phyloP scores from a whole-genome alignment of 2,797 vertebrate genomes.

The Urocyon cinereoargenteus region DNA sequence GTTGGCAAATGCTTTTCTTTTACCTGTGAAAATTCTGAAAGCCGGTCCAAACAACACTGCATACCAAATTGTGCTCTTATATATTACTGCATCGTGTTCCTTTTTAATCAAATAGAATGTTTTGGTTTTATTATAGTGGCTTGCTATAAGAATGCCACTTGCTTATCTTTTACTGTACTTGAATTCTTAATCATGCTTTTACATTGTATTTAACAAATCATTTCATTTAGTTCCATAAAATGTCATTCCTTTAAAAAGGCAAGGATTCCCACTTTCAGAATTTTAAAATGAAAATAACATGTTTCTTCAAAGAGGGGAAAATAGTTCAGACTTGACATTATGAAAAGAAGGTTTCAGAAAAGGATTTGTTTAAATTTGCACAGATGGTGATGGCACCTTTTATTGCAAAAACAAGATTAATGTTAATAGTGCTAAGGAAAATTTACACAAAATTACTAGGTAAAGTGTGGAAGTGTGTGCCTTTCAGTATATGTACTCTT shows the following conservation, averaged over 20 bases:
- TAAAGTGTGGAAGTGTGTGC: constrained; percentile 85
- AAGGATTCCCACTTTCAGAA: constrained; percentile 84
- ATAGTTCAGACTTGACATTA: constrained; percentile 86
- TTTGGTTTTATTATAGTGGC: constrained; percentile 88
- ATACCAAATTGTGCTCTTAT: constrained; percentile 97
- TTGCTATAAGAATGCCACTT: constrained; percentile 88
- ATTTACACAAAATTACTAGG: constrained; percentile 78
- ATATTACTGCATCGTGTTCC: constrained; percentile 92
- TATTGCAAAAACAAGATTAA: constrained; percentile 68
- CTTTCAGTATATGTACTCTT: constrained; percentile 85
- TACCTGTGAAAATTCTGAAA: constrained; percentile 87
- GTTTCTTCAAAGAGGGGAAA: constrained; percentile 81
- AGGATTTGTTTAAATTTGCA: constrained; percentile 89
- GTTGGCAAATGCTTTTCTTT: constrained; percentile 84
- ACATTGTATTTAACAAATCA: constrained; percentile 87
- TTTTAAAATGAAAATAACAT: constrained; percentile 81
- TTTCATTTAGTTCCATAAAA: constrained; percentile 88
- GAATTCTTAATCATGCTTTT: constrained; percentile 91
- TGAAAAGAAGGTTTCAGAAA: constrained; percentile 87
- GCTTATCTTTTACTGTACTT: constrained; percentile 90
- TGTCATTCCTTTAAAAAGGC: constrained; percentile 88
- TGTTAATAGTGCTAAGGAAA: constrained; percentile 79
- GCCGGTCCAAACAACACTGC: constrained; percentile 87
- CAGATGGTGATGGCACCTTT: constrained; percentile 87
- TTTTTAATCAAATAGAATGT: constrained; percentile 90